Conservation (phyloP, 1,140 invertebrate species). For the Magallana angulata region DNA sequence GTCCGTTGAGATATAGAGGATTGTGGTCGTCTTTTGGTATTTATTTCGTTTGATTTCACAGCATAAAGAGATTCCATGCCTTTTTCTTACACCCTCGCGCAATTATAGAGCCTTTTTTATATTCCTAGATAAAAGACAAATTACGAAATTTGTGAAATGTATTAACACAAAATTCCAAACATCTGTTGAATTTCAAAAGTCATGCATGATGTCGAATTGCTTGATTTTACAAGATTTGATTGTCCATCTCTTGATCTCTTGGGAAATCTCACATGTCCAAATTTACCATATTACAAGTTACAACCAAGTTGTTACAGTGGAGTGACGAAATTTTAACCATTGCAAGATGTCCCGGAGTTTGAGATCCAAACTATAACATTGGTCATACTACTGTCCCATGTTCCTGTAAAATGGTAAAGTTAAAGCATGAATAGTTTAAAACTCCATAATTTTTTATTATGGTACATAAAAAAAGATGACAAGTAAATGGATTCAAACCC, state of each 20-base stretch:
- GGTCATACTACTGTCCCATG: too few relatives aligned
- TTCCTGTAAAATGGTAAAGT: too few relatives aligned
- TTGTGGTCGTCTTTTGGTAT: background rate
- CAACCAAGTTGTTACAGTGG: too few relatives aligned
- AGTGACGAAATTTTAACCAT: too few relatives aligned
- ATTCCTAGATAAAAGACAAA: conserved; percentile 3
- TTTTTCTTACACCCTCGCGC: background rate
- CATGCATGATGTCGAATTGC: background rate
- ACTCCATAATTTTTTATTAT: too few relatives aligned
- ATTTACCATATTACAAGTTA: too few relatives aligned
- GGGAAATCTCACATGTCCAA: background rate
- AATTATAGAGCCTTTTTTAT: background rate
- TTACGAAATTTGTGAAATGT: background rate
- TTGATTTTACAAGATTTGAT: background rate
- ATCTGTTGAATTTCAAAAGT: background rate
- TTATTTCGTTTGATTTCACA: conserved; percentile 18
- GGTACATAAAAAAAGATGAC: too few relatives aligned
- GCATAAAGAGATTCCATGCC: background rate
- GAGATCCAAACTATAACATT: too few relatives aligned
- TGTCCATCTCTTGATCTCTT: background rate
- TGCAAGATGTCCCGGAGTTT: too few relatives aligned
- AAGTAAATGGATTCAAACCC: too few relatives aligned
- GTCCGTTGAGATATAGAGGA: background rate
- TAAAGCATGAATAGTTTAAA: too few relatives aligned
- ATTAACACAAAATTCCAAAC: conserved; percentile 1